Base-by-base conservation (phyloP, 2,797 vertebrate genomes). In the Anas flavirostris region DNA sequence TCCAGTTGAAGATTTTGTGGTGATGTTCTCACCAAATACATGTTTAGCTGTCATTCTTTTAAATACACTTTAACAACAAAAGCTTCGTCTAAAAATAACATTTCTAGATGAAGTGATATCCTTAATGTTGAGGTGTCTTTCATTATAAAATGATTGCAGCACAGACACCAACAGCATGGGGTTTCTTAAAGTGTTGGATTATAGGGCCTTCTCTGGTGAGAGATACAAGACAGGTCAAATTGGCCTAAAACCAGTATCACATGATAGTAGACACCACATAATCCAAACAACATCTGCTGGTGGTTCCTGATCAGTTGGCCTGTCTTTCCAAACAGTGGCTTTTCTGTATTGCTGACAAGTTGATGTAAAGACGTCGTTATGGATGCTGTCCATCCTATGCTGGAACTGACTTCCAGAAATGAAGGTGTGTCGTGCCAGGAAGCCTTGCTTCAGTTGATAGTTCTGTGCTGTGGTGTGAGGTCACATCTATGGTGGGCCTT, bases 351-450 rank as follows among this genome's bases (percentile, higher is more conserved):
- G 33, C 46, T 70, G 63, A 39, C 48, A 59, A 52, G 8, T 26
- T 68, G 37, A 22, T 68, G 15, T 53, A 59, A 73, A 39, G 55
- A 59, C 10, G 10, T 3, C 7, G 10, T 41, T 59, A 64, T 12
- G 10, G 33, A 48, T 68, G 29, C 26, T 88, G 48, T 58, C 33
- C 66, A 12, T 78, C 37, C 35, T 52, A 18, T 1, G 1, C 55
- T 78, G 44, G 37, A 72, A 44, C 13, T 35, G 72, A 59, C 29
- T 86, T 74, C 44, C 44, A 69, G 72, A 74, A 64, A 59, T 53
- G 14, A 78, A 33, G 5, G 5, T 68, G 22, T 77, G 1, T 26
- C 4, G 1, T 26, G 16, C 18, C 1, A 1, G 66, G 29, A 29
- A 85, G 48, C 0, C 0, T 14, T 73, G 8, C 29, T 81, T 68